Evolutionary conservation across 2,888 invertebrate species (phyloP).

Genomic region (Homarus gammarus): DNA sequence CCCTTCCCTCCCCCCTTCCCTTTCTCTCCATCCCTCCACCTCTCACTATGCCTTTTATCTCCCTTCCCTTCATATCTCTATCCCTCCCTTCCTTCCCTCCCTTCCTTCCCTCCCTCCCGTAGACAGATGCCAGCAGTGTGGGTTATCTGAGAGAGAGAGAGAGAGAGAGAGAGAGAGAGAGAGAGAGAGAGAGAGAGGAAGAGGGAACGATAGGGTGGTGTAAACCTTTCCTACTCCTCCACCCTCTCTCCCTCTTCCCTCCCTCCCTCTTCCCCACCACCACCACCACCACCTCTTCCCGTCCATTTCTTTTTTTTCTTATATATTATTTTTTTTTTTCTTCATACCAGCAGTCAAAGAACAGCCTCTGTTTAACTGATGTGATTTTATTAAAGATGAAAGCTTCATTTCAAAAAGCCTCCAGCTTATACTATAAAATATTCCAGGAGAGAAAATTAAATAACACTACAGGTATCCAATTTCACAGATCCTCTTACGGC

Average conservation of each 20-base stretch:
- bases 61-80: no score
- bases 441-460: conserved; percentile 53
- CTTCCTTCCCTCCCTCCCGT: not conserved
- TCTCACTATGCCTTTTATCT: no score
- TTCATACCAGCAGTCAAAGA: conserved; percentile 18
- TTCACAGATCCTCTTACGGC: conserved; percentile 32
- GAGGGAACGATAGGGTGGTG: no score
- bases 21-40: no score
- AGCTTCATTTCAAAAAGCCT: conserved; percentile 43
- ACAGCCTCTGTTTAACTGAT: conserved; percentile 44
- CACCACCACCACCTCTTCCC: no score
- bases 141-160: no score
- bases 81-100: conserved; percentile 6
- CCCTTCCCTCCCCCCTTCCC: no score
- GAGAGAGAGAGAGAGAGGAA: not conserved
- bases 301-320: no score
- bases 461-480: conserved; percentile 58
- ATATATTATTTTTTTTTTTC: no score
- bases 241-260: no score
- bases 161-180: not conserved
- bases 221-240: no score
- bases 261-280: no score
- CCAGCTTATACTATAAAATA: conserved; percentile 51
- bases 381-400: conserved; percentile 53
- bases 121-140: not conserved